These are phyloP conservation scores for Peromyscus nudipes DNA, from an alignment of 2,797 vertebrate genomes.

Conservation along the genomic window DNA sequence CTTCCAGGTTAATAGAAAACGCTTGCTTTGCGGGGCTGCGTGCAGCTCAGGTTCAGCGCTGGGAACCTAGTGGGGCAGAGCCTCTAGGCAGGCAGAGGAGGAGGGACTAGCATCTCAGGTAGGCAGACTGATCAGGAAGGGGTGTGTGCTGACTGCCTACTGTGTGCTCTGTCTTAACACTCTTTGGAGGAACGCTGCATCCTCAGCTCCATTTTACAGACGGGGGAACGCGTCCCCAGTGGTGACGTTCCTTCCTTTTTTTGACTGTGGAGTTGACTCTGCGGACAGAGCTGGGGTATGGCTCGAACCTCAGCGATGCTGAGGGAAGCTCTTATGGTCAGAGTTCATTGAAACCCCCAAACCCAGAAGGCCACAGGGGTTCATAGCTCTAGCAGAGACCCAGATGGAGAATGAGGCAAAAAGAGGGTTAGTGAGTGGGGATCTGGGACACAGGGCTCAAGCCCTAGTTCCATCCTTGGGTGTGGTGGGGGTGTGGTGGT, in stretches of 20 bases:
- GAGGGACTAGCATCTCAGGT: neutral
- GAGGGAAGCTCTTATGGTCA: neutral
- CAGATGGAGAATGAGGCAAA: fast-evolving
- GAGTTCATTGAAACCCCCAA: neutral
- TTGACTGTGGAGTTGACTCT: neutral
- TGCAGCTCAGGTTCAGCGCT: neutral
- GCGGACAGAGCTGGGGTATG: fast-evolving
- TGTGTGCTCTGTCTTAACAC: neutral
- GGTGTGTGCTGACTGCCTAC: fast-evolving
- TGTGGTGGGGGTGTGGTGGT: neutral
- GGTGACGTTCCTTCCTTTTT: fast-evolving
- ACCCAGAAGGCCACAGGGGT: fast-evolving
- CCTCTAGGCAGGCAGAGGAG: neutral
- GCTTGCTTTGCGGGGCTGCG: neutral
- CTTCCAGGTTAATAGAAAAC: neutral
- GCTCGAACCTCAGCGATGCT: neutral
- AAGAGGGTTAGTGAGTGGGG: fast-evolving
- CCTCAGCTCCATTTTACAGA: constrained; percentile 1
- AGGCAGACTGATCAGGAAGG: too few relatives aligned
- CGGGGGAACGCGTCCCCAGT: neutral
- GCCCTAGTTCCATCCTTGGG: too few relatives aligned
- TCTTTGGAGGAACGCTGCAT: neutral
- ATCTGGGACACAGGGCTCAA: too few relatives aligned
- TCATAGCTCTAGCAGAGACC: neutral
- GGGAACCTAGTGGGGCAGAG: neutral